phyloP scores from a whole-genome alignment of 2,797 vertebrate species.

The Cossypha heuglini region DNA sequence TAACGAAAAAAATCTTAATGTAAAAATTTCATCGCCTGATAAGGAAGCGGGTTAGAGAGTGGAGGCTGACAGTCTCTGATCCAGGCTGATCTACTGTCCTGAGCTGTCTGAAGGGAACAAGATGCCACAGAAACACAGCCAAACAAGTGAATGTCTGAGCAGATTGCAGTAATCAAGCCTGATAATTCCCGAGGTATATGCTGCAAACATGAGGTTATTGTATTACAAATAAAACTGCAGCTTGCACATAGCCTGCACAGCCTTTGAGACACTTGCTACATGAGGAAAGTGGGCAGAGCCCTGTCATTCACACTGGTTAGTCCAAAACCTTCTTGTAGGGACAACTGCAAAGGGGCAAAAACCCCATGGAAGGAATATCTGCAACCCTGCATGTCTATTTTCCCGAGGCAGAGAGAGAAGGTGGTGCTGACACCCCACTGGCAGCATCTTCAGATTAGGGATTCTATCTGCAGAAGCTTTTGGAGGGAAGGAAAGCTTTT shows the following conservation, averaged over 20 bases:
- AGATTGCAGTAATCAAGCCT: neutral
- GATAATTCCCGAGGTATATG: neutral
- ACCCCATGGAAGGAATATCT: neutral
- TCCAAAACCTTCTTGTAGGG: neutral
- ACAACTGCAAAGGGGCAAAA: neutral
- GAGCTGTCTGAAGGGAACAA: neutral
- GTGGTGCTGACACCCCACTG: neutral
- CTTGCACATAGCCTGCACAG: neutral
- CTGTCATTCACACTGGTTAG: neutral
- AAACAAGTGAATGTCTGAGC: neutral
- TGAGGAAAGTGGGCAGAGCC: neutral
- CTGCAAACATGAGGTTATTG: neutral
- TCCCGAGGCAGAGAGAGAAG: neutral
- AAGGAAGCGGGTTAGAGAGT: slow-evolving; percentile 18
- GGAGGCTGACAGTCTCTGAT: slow-evolving; percentile 7
- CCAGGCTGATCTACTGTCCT: slow-evolving; percentile 16
- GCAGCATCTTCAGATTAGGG: slow-evolving; percentile 1
- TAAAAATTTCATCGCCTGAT: slow-evolving; percentile 36
- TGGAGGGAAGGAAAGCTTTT: neutral
- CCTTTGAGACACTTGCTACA: neutral
- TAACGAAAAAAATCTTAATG: slow-evolving; percentile 27
- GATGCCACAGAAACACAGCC: neutral
- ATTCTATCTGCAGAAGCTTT: neutral
- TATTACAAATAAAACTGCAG: neutral
- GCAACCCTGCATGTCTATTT: neutral